Evolutionary conservation across 2,797 vertebrate species (phyloP), one percentile per base, ranked within the genome.

Genomic region (Telmatherina bonti): DNA sequence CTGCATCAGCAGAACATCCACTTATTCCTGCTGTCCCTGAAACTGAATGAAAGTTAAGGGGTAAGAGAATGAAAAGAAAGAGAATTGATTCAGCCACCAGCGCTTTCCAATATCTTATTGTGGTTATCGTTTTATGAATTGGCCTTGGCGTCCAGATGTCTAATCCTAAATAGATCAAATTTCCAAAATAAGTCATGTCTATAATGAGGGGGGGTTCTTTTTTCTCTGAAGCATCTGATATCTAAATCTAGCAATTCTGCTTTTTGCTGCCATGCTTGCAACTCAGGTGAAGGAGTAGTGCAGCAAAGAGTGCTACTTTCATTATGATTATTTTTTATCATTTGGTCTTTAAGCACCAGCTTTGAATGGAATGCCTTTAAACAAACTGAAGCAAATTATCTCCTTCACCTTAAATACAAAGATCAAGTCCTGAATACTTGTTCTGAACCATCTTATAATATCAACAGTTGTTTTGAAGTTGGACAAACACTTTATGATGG

Each of bases 1-100:
- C 45, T 60, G 49, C 61, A 66, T n/a, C 49, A 74, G 49, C 62
- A 30, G 35, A 68, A 76, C 58, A 81, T 84, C 64, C 61, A 83
- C 70, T 72, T 74, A 76, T 74, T 63, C 68, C 49, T 35, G 64
- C 61, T 76, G 74, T 83, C 85, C 70, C 73, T 82, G 74, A 77
- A 70, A 88, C 31, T 70, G 67, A 83, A 72, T 72, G 55, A 72
- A 76, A 62, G 66, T 65, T 76, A 59, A 41, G 6, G 55, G 58
- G 36, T 63, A 62, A 66, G 61, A 73, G 47, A 79, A 64, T 66
- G 41, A 74, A 79, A 71, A 81, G 45, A 60, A 84, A 69, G 31
- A 51, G 38, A 77, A 86, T 76, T 29, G 76, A 88, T 85, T 79
- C 55, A 58, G 26, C 81, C 66, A 81, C 33, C 38, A 67, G 75